Evolutionary conservation across 2,797 vertebrate species (phyloP), one percentile per base, ranked within the genome.

Genomic region (Bradypodion pumilum): DNA sequence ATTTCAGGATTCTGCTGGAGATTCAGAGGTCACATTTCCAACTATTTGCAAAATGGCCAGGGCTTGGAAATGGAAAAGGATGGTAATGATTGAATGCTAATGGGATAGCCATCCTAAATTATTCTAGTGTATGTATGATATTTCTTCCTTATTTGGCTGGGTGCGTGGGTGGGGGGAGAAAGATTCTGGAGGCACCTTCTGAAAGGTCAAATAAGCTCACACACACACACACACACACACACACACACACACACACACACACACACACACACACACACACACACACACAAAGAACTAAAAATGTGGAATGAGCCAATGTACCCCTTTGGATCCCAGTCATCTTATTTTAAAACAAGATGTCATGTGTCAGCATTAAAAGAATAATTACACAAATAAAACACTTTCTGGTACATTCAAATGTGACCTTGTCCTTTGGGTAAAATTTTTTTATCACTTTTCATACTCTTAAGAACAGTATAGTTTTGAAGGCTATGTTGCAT

Each of bases 311-410:
- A 2, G 9, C 10, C 19, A 5, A 35, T 7, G 19, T 7, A 75
- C 8, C 2, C 16, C 13, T 37, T 23, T 66, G 60, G 37, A n/a
- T 60, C 8, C 52, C n/a, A 46, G n/a, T 68, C n/a, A 74, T 21
- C 6, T 77, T 59, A 59, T 44, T 74, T 76, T 68, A 77, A 83
- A 32, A 29, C 65, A 21, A 52, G 16, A 42, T 15, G 46, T 72
- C n/a, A 63, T 89, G 86, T 86, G 92, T 94, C 92, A 90, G 90
- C 40, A 91, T 74, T 90, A 91, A 85, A 88, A 76, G 66, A 37
- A 85, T 66, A 72, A 66, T 56, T 42, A 44, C 21, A 27, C 12
- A 40, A 66, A 59, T 70, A 29, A 93, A 91, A 63, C 27, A 85
- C 1, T 44, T 79, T 59, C 68, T 82, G 76, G 12, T 62, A 89